Base-by-base conservation (phyloP, 2,113 vertebrate species). In the Ursus arctos region DNA sequence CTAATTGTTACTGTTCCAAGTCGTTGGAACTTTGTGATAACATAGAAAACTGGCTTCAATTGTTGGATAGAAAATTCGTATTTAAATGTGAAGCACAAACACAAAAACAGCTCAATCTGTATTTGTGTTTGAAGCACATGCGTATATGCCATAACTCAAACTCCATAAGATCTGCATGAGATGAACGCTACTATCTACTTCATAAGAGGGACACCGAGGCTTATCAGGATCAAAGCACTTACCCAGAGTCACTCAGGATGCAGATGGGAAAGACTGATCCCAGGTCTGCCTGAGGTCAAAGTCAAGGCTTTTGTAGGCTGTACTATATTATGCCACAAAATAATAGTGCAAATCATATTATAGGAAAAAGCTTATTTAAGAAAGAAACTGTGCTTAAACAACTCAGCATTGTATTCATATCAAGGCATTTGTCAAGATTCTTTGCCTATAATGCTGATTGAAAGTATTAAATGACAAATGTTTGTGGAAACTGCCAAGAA, bases 361-460 rank as follows among this genome's bases (percentile, higher is more conserved):
- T 18, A 53, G 26, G 28, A 40, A 88, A 89, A 71, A 69, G 74
- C 5, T 69, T 65, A 63, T 72, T 95, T 89, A 79, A 26, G 14
- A 40, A 81, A 86, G 13, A 53, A 85, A 89, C 74, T 74, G 19
- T 53, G 28, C 57, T 90, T 89, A 55, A 97, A 55, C 19, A 93
- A 85, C 71, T 90, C 24, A 72, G 2, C 57, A 59, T 74, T 91
- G 59, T 51, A 67, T 67, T 3, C 40, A 82, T 28, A 7, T n/a
- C 4, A 67, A 94, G 24, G 24, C 19, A 74, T 57, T 94, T 81
- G 15, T 77, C 74, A 77, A 28, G 74, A 16, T 51, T 88, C 47
- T 93, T 89, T 81, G 28, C 18, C 11, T n/a, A 11, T 59, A 74
- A 76, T 76, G 72, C 74, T 63, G 13, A 33, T 2, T 63, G 43